Evolutionary conservation across 2,797 vertebrate genomes (phyloP), one percentile per base, ranked within the genome.

Genomic region (Myotis planiceps): DNA sequence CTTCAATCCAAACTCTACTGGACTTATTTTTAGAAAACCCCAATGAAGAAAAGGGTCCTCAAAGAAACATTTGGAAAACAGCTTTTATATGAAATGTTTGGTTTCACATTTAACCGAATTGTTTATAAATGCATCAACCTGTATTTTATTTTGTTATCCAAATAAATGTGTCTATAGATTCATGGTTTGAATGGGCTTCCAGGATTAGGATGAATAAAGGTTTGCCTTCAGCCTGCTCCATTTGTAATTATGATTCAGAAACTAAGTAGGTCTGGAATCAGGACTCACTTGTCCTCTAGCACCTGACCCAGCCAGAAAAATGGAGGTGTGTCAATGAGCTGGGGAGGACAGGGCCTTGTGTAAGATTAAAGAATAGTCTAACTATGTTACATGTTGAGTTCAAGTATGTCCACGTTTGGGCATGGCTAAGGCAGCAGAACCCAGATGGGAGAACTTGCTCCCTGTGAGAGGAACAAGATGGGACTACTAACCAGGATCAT

Each of bases 41-140:
- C 47, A n/a, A 8, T 27, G 53, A 88, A 89, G 25, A 66, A 93
- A 71, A 80, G 63, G 13, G 19, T 82, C 9, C 55, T 92, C 39
- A 58, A 69, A 68, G 42, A 93, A 78, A 55, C 23, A 83, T 55
- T 66, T 68, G 23, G 32, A 60, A 95, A 93, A 63, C 83, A 89
- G 66, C 49, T 87, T 95, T 82, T 42, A 51, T 79, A 42, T 51
- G 78, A 69, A 72, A 60, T 81, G 51, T 42, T 85, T 79, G 42
- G 21, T 42, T 85, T 71, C 66, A 32, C 21, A 34, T 51, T 60
- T 65, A 65, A 32, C 27, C 60, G 63, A 29, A 15, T 55, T 83
- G 8, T 85, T 89, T 90, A 94, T 19, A 78, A 84, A 32, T 12
- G n/a, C n/a, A 42, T 74, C 65, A 25, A 15, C 13, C 51, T 82